Evolutionary conservation across 2,888 invertebrate species (phyloP).

Genomic region (Ichneumoninae sp.): DNA sequence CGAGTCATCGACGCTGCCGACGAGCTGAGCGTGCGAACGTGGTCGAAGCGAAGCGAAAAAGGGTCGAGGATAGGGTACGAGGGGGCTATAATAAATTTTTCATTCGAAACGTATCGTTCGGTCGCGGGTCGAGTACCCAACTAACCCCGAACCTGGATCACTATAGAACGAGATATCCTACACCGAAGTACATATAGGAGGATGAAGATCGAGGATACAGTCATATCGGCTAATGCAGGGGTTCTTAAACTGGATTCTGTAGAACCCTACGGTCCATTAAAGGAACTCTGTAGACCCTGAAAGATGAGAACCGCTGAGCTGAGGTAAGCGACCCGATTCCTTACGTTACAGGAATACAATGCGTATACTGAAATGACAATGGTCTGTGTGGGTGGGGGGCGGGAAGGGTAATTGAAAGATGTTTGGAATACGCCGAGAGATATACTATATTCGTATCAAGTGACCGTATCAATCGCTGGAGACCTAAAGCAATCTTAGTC

Average conservation of each 20-base stretch:
- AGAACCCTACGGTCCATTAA: not conserved
- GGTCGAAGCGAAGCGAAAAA: conserved; percentile 33
- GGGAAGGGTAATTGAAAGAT: not conserved
- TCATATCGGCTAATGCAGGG: conserved; percentile 15
- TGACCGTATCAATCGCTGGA: not conserved
- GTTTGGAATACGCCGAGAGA: not conserved
- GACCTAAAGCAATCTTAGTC: not conserved
- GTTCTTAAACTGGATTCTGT: not conserved
- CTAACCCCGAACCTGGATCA: conserved; percentile 25
- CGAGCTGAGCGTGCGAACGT: conserved; percentile 36
- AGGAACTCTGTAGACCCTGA: not conserved
- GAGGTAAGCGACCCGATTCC: not conserved
- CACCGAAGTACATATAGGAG: conserved; percentile 8
- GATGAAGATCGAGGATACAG: not conserved
- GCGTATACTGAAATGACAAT: not conserved
- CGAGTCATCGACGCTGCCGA: conserved; percentile 53
- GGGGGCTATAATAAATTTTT: conserved; percentile 50
- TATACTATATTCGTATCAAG: not conserved
- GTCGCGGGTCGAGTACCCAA: conserved; percentile 42
- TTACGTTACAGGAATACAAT: not conserved
- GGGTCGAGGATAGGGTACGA: conserved; percentile 2
- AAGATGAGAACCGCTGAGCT: not conserved
- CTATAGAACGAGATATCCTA: not conserved
- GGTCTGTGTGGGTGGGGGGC: not conserved
- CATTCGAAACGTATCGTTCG: conserved; percentile 50